A percentile compares a stretch with the other conserved stretches of the same genome.
Conservation (phyloP, 2,113 vertebrate species). For the Spheniscus mendiculus region DNA sequence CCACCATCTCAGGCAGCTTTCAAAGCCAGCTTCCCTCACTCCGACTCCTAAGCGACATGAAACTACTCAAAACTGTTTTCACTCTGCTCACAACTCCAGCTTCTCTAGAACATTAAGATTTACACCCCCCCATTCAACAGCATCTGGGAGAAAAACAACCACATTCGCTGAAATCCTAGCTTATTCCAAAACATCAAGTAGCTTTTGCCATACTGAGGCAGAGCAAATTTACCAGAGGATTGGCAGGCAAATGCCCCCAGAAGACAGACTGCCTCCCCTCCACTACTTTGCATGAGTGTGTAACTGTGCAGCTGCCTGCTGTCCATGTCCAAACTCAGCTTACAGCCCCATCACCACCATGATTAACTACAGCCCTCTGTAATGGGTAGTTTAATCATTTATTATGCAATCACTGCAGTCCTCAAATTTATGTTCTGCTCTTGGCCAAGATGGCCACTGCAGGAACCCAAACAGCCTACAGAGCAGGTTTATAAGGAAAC, state of each 20-base stretch:
- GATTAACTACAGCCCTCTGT: neutral
- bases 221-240: neutral
- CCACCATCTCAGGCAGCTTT: neutral
- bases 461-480: neutral
- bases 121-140: neutral
- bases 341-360: neutral
- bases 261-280: neutral
- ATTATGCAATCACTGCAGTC: rapidly evolving
- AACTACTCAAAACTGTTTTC: neutral
- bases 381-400: neutral
- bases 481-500: neutral
- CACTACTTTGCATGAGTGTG: rapidly evolving
- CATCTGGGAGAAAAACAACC: neutral
- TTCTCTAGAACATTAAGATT: neutral
- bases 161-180: neutral
- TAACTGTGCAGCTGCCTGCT: neutral
- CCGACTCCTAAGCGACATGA: neutral
- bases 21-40: neutral
- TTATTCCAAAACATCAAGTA: neutral
- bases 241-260: neutral
- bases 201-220: neutral
- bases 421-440: neutral
- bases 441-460: neutral
- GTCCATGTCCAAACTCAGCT: neutral
- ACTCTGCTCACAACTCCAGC: neutral